These are phyloP conservation scores for Wiebesia pumilae DNA, from an alignment of 1,140 invertebrate species.

Conservation along the genomic window DNA sequence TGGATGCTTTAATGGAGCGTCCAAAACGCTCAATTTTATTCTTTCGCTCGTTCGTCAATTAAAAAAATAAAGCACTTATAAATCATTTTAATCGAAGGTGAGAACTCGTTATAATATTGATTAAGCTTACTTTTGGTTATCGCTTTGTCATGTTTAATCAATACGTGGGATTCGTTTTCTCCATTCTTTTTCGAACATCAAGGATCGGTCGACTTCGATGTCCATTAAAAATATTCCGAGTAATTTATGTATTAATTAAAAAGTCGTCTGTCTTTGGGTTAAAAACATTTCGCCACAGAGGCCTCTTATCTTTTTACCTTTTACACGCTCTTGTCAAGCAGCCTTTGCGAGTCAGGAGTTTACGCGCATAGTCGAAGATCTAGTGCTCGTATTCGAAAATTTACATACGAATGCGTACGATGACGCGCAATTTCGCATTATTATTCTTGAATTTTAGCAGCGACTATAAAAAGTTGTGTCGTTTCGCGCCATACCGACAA, in stretches of 20 bases:
- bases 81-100: slow-evolving; percentile 10
- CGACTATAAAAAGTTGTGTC: too few species aligned
- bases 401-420: too few species aligned
- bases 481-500: too few species aligned
- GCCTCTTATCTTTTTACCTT: neutral
- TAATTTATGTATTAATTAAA: neutral
- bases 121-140: slow-evolving; percentile 12
- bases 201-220: neutral
- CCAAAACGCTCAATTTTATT: neutral
- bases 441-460: too few species aligned
- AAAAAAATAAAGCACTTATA: neutral
- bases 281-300: neutral
- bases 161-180: neutral
- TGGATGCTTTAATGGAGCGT: neutral
- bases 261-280: neutral
- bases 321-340: neutral
- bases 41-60: neutral
- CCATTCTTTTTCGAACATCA: neutral
- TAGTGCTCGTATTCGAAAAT: too few species aligned
- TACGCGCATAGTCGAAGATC: too few species aligned
- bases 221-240: neutral
- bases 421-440: too few species aligned
- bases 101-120: slow-evolving; percentile 28
- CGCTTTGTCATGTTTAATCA: slow-evolving; percentile 25
- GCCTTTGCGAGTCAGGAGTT: too few species aligned